A percentile compares a stretch with the other conserved stretches of the same genome.
phyloP scores from a whole-genome alignment of 37 sponge, comb jelly and placozoan genomes.

The Crambe crambe region DNA sequence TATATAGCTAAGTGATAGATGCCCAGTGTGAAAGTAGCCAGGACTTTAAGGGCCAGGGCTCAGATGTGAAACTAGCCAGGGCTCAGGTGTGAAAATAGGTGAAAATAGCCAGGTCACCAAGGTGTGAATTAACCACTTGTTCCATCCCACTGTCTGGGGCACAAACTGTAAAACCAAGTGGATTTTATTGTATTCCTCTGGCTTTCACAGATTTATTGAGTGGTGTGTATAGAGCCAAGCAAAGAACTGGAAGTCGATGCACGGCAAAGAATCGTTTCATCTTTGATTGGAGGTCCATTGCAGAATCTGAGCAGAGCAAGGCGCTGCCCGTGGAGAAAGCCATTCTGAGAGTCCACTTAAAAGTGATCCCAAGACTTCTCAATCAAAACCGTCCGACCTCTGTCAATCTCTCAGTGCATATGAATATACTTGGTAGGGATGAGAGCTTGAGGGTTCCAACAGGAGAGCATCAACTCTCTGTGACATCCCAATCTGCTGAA shows the following conservation, averaged over 20 bases:
- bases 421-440: conserved; percentile 1
- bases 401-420: neutral
- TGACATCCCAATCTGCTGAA: neutral
- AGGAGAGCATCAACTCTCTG: neutral
- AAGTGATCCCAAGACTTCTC: conserved; percentile 9
- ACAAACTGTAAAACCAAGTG: neutral
- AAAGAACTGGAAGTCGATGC: conserved; percentile 5
- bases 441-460: conserved; percentile 3
- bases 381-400: neutral
- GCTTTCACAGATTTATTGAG: conserved; percentile 3
- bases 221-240: neutral
- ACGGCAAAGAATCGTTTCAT: neutral
- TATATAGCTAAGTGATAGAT: no score
- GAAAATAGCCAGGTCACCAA: no score
- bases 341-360: conserved; percentile 30
- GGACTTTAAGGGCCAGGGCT: no score
- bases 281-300: conserved; percentile 25
- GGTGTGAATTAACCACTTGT: no score
- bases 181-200: neutral
- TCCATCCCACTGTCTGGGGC: no score
- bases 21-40: no score
- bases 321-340: conserved; percentile 9
- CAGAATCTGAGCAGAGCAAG: neutral
- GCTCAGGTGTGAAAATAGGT: no score
- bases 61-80: no score